Base-by-base conservation (phyloP, 2,113 vertebrate species). In the Crotalus tigris region DNA sequence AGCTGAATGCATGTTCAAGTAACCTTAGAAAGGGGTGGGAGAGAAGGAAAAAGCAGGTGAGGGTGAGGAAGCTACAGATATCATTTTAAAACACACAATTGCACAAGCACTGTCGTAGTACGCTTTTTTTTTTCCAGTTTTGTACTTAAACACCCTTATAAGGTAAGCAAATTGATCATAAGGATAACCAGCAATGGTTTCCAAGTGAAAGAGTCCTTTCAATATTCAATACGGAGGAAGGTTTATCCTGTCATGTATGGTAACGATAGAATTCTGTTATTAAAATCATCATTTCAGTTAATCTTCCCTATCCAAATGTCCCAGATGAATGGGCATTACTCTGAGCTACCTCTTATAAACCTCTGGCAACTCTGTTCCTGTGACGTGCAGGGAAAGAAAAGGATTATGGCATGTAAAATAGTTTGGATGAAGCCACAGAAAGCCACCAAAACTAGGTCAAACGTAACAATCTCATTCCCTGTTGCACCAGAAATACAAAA, bases 1-100 rank as follows among this genome's bases (percentile, higher is more conserved):
- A 0, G 98, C 98, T 0, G 98, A 98, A 53, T 97, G 97, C 96
- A 97, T 96, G 91, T 95, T 97, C 95, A 98, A 88, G 88, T 97
- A 97, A 81, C 98, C 99, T 99, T 0, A 33, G 44, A 44, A 57
- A 59, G 44, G 24, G 3, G 87, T 4, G 24, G 44, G 81, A 4
- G 19, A 89, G 1, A 29, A 19, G 90, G 88, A 0, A 93, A 6
- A 49, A 46, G 39, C 8, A 7, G 75, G 33, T 3, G 33, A 69
- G 15, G 39, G 46, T 21, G 4, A 59, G 29, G 11, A 44, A 39
- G 29, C 15, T 33, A 12, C 54, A 57, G 23, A 64, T 21, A 75
- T n/a, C 13, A 17, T 85, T 96, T 51, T 94, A 85, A 9, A 39
- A 24, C 1, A 19, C 2, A 8, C 61, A 69, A 13, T 5, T 8